Conservation (phyloP, 1,140 invertebrate genomes). For the Lethocerus indicus region DNA sequence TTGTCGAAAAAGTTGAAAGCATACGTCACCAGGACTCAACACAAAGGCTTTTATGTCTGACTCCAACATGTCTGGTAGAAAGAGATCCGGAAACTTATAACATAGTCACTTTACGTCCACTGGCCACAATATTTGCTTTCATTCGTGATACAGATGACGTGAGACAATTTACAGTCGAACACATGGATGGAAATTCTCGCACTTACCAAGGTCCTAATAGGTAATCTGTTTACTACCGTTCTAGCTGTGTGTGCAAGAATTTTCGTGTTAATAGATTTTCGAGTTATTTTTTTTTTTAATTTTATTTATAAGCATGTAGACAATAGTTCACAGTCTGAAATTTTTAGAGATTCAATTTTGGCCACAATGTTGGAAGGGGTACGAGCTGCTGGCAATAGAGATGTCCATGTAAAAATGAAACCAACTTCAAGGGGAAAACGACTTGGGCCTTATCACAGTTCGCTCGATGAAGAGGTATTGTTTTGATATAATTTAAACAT, state of each 20-base stretch:
- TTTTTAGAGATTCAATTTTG: conserved; percentile 74
- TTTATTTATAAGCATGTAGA: conserved; percentile 8
- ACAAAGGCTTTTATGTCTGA: conserved; percentile 79
- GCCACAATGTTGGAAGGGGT: conserved; percentile 93
- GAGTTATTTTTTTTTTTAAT: conserved; percentile 7
- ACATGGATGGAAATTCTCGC: conserved; percentile 75
- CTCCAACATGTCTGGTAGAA: conserved; percentile 89
- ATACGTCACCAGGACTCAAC: conserved; percentile 60
- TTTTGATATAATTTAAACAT: too few relatives aligned
- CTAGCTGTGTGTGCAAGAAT: conserved; percentile 1
- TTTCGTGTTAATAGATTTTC: too few relatives aligned
- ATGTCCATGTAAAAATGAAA: conserved; percentile 89
- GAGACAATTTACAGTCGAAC: conserved; percentile 88
- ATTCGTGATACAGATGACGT: conserved; percentile 79
- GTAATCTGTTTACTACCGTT: conserved; percentile 25
- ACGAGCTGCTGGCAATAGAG: conserved; percentile 85
- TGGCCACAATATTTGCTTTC: conserved; percentile 81
- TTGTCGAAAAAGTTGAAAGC: conserved; percentile 70
- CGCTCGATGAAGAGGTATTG: conserved; percentile 83
- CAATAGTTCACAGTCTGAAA: background rate
- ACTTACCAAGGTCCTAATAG: conserved; percentile 74
- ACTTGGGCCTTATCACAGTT: conserved; percentile 69
- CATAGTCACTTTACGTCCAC: conserved; percentile 71
- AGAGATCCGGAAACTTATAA: conserved; percentile 92
- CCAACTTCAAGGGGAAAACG: conserved; percentile 67